Evolutionary conservation across 1,140 invertebrate species (phyloP), one percentile per base, ranked within the genome.

Genomic region (Dryas iulia): DNA sequence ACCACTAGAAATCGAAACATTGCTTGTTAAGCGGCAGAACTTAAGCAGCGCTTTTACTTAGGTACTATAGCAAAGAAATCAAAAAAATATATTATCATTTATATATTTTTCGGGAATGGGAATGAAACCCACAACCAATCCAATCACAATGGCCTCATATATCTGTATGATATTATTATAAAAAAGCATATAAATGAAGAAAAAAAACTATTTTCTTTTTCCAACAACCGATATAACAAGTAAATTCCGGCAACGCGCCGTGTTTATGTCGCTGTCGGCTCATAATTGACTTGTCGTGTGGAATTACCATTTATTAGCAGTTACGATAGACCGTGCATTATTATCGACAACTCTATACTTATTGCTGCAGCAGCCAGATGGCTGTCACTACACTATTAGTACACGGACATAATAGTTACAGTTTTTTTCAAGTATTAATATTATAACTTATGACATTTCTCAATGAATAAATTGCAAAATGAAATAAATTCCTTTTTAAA

Each of bases 211-310:
- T 47, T 47, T 47, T 47, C 14, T 14, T 18, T 47, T 47, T 47
- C 14, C 35, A 47, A 18, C 35, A 47, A 47, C 35, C 14, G 14
- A 47, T 47, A 10, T 7, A 18, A 25, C 23, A 54, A 54, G 53
- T 12, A 86, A 81, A 81, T 81, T 78, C 82, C 74, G 72, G 74
- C 76, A 80, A 83, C 74, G 75, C 76, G 74, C 70, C 77, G 69
- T 79, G 81, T 81, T 87, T 87, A 83, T 82, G 82, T 86, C 77
- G 70, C 80, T 82, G 83, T 87, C 81, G 70, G 72, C 62, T 82
- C 73, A 71, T 90, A 89, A 89, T 90, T 90, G 86, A 90, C 85
- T 87, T 89, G 86, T 89, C 88, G 86, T 87, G 83, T 87, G 78
- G 83, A 87, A 89, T 90, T 85, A 88, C 85, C 78, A 76, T 87